Conservation (phyloP, 2,797 vertebrate species). For the Buceros bicornis region DNA sequence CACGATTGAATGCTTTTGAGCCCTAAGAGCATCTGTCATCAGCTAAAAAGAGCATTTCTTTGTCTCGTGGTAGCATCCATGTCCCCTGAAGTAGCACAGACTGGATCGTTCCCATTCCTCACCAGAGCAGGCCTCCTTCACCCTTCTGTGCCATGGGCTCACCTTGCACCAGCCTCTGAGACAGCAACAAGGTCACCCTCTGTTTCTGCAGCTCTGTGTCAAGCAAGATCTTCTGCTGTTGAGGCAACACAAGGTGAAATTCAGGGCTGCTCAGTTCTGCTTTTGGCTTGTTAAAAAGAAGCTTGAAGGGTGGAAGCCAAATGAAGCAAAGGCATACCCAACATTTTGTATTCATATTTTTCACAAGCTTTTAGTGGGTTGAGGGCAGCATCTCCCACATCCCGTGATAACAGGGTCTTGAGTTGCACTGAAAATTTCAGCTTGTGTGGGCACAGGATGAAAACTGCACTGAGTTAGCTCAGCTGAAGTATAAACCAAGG, state of each 20-base stretch:
- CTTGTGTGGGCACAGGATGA: not conserved
- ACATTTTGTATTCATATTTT: not conserved
- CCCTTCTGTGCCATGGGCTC: not conserved
- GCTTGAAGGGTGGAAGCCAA: not conserved
- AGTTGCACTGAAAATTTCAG: not conserved
- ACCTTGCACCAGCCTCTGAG: not conserved
- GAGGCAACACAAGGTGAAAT: not conserved
- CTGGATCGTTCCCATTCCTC: not conserved
- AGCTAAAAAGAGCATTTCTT: not conserved
- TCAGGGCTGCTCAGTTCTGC: not conserved
- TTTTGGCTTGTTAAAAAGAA: not conserved
- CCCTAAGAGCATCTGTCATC: not conserved
- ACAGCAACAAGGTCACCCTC: not conserved
- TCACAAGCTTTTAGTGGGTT: not conserved
- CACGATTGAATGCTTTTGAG: not conserved
- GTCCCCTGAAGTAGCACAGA: not conserved
- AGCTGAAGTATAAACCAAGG: not conserved
- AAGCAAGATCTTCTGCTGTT: not conserved
- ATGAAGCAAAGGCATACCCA: not conserved
- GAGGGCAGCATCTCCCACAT: not conserved
- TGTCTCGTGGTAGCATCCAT: not conserved
- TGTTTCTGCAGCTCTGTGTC: not conserved
- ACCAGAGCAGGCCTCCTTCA: not conserved
- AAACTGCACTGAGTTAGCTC: not conserved
- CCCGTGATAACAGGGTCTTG: not conserved